Conservation (phyloP, 2,888 invertebrate genomes). For the Vesta saturnalis region DNA sequence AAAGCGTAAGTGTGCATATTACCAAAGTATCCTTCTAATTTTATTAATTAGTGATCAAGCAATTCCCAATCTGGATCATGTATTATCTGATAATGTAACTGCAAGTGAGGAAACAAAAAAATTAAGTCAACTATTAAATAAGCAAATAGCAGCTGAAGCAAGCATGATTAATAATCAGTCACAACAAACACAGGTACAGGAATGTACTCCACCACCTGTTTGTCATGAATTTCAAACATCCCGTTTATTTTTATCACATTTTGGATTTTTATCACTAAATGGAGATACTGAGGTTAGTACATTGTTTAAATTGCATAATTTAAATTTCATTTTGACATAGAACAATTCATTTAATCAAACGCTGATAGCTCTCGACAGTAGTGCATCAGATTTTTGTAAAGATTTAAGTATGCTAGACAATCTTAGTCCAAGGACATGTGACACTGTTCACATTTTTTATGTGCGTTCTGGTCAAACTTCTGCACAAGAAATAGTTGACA, state of each 20-base stretch:
- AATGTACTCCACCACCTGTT: slow-evolving; percentile 81
- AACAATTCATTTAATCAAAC: slow-evolving; percentile 62
- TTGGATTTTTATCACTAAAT: slow-evolving; percentile 84
- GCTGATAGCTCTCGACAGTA: slow-evolving; percentile 77
- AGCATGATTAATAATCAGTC: slow-evolving; percentile 51
- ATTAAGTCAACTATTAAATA: slow-evolving; percentile 76
- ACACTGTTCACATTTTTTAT: slow-evolving; percentile 95
- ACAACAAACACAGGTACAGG: slow-evolving; percentile 67
- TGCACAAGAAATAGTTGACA: slow-evolving; percentile 82
- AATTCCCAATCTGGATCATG: slow-evolving; percentile 87
- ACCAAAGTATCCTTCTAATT: neutral
- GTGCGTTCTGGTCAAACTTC: slow-evolving; percentile 85
- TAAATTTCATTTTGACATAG: slow-evolving; percentile 51
- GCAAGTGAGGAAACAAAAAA: slow-evolving; percentile 67
- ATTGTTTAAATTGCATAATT: neutral
- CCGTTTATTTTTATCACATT: slow-evolving; percentile 92
- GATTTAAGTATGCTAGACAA: slow-evolving; percentile 88
- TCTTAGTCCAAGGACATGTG: slow-evolving; percentile 86
- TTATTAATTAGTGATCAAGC: slow-evolving; percentile 77
- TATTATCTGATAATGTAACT: slow-evolving; percentile 68
- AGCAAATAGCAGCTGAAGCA: slow-evolving; percentile 67
- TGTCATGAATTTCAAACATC: slow-evolving; percentile 96
- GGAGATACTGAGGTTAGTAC: slow-evolving; percentile 60
- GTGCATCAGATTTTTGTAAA: slow-evolving; percentile 74
- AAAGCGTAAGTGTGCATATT: slow-evolving; percentile 72